Percentiles rank a stretch among this genome's conserved stretches.
Evolutionary conservation across 2,113 vertebrate species (phyloP).

Genomic region (Thymallus thymallus): DNA sequence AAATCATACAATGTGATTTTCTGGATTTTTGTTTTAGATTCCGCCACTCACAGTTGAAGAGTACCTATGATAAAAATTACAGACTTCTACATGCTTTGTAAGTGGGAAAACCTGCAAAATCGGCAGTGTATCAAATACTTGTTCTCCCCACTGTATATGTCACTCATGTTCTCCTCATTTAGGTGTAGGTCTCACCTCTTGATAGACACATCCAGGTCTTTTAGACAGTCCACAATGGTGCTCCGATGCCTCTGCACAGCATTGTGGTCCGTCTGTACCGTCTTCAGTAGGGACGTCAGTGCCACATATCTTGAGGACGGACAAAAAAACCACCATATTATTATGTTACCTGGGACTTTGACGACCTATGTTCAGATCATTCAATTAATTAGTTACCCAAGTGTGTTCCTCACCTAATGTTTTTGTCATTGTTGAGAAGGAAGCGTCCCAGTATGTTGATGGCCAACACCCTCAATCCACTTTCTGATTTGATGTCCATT

Average conservation of each 20-base stretch:
- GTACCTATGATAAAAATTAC: no score
- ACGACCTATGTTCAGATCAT: no score
- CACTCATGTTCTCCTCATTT: no score
- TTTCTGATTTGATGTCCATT: slow-evolving; percentile 99
- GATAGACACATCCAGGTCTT: slow-evolving; percentile 98
- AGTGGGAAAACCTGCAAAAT: no score
- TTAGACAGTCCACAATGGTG: slow-evolving; percentile 98
- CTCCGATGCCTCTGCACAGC: slow-evolving; percentile 97
- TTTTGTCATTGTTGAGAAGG: slow-evolving; percentile 99
- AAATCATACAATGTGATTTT: no score
- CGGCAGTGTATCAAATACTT: no score
- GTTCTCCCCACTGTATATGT: no score
- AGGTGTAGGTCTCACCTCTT: slow-evolving; percentile 80
- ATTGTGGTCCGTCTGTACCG: slow-evolving; percentile 98
- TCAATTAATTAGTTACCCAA: background rate
- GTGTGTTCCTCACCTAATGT: slow-evolving; percentile 82
- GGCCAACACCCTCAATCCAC: slow-evolving; percentile 96
- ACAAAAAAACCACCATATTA: background rate
- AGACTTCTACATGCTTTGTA: no score
- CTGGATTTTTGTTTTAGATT: no score
- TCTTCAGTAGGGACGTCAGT: slow-evolving; percentile 96
- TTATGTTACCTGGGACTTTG: no score
- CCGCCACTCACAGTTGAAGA: no score
- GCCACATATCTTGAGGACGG: slow-evolving; percentile 87
- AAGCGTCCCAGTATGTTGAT: slow-evolving; percentile 99